phyloP scores from a whole-genome alignment of 2,888 invertebrate species.

The Trissolcus japonicus region DNA sequence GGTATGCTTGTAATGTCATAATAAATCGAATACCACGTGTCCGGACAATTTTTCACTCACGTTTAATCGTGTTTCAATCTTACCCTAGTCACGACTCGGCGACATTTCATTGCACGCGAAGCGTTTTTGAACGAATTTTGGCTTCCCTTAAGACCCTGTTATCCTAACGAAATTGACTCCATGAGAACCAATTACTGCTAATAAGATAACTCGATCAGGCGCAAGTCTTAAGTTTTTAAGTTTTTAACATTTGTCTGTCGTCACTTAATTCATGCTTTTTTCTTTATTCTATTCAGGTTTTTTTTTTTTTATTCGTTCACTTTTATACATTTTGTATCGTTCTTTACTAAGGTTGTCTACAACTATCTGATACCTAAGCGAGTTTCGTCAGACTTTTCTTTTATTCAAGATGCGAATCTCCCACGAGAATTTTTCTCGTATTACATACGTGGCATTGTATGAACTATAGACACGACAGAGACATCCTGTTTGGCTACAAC shows the following conservation, averaged over 20 bases:
- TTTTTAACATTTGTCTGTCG: constrained; percentile 9
- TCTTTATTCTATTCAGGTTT: constrained; percentile 28
- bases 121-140: constrained; percentile 11
- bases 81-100: constrained; percentile 29
- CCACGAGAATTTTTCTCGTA: constrained; percentile 25
- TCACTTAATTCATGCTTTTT: too few relatives aligned
- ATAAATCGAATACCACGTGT: constrained; percentile 9
- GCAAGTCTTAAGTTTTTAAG: constrained; percentile 32
- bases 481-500: constrained; percentile 19
- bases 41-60: constrained; percentile 23
- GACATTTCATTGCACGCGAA: constrained; percentile 19
- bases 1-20: constrained; percentile 10
- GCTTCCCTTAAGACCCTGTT: background rate
- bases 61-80: constrained; percentile 36
- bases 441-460: constrained; percentile 44
- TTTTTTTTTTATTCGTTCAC: constrained; percentile 19
- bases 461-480: constrained; percentile 26
- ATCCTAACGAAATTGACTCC: constrained; percentile 12
- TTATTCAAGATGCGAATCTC: constrained; percentile 41
- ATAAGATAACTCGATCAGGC: constrained; percentile 26
- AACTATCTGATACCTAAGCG: constrained; percentile 44
- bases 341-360: constrained; percentile 40
- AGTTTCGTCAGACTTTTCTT: constrained; percentile 44
- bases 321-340: constrained; percentile 34
- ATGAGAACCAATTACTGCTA: constrained; percentile 10